phyloP scores from a whole-genome alignment of 2,888 invertebrate species.

The Ctena decussata region DNA sequence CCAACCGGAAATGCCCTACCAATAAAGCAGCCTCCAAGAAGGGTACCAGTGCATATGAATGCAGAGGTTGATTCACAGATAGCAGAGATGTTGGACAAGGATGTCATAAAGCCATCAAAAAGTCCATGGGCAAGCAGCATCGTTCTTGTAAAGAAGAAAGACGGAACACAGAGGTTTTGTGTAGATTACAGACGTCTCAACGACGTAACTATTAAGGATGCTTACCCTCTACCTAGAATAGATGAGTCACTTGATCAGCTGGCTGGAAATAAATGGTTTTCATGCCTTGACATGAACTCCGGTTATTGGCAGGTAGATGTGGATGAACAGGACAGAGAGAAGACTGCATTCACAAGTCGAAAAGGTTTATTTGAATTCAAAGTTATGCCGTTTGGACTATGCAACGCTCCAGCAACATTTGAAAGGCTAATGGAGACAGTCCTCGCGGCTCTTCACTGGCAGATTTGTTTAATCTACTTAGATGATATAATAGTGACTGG shows the following conservation, averaged over 20 bases:
- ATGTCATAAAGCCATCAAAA: background rate
- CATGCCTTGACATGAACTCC: slow-evolving; percentile 53
- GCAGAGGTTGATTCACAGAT: background rate
- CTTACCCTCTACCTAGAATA: background rate
- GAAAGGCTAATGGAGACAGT: slow-evolving; percentile 15
- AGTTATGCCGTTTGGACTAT: slow-evolving; percentile 54
- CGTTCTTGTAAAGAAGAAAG: background rate
- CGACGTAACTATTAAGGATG: background rate
- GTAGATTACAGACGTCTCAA: background rate
- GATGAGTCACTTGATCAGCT: background rate
- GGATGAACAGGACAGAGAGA: slow-evolving; percentile 41
- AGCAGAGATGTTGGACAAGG: background rate
- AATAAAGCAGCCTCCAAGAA: slow-evolving; percentile 40
- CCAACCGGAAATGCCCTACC: slow-evolving; percentile 48
- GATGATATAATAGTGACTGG: slow-evolving; percentile 44
- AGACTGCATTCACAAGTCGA: slow-evolving; percentile 48
- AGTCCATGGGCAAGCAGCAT: background rate
- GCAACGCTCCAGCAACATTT: slow-evolving; percentile 6
- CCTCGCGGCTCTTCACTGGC: slow-evolving; percentile 41
- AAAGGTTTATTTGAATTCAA: slow-evolving; percentile 50
- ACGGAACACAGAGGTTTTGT: background rate
- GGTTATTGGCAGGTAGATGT: slow-evolving; percentile 31
- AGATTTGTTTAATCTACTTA: slow-evolving; percentile 42
- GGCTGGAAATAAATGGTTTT: slow-evolving; percentile 36
- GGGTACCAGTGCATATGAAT: slow-evolving; percentile 17